Evolutionary conservation across 2,113 vertebrate species (phyloP).

Genomic region (Dipodomys spectabilis): DNA sequence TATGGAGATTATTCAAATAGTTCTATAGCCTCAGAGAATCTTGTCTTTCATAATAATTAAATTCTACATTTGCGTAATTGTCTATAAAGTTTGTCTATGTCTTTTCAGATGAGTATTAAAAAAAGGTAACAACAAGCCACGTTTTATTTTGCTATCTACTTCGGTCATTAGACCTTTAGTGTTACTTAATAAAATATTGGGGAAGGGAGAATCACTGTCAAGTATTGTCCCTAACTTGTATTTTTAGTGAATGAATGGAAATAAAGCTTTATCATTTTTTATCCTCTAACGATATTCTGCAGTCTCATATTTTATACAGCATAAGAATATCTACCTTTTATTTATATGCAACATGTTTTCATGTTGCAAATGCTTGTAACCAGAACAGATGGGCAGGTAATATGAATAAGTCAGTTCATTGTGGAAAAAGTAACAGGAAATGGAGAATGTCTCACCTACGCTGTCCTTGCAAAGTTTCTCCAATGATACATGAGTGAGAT

Average conservation of each 20-base stretch:
- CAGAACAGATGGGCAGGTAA: neutral
- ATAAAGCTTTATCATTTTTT: neutral
- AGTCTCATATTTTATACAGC: neutral
- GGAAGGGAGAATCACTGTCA: conserved; percentile 3
- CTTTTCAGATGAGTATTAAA: neutral
- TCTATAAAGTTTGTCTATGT: neutral
- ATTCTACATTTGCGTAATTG: neutral
- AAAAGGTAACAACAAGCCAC: neutral
- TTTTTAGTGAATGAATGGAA: conserved; percentile 34
- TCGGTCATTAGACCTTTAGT: neutral
- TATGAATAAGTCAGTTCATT: neutral
- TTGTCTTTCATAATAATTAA: conserved; percentile 25
- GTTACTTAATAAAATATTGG: conserved; percentile 26
- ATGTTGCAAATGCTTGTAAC: neutral
- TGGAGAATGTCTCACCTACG: neutral
- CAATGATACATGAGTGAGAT: neutral
- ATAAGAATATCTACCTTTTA: neutral
- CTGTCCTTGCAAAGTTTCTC: neutral
- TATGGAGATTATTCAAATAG: neutral
- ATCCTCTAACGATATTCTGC: neutral
- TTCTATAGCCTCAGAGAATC: neutral
- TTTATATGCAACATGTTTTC: neutral
- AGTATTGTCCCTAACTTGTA: neutral
- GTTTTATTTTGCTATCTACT: conserved; percentile 22
- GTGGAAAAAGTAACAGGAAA: neutral